Conservation (phyloP, 1,140 invertebrate genomes). For the Meloidogyne exigua region DNA sequence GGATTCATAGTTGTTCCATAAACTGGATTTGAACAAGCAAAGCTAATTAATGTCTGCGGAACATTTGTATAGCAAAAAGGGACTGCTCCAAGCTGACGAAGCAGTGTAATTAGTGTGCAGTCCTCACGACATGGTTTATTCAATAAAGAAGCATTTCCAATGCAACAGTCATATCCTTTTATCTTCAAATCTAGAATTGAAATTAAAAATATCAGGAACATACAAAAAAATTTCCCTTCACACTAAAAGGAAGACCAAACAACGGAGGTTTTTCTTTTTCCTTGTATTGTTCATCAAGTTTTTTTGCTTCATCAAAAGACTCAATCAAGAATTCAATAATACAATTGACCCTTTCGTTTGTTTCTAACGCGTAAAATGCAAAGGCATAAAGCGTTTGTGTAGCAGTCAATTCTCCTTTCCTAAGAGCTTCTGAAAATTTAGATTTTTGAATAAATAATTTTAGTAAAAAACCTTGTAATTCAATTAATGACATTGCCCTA, state of each 20-base stretch:
- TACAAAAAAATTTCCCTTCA: slow-evolving; percentile 61
- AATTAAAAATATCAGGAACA: slow-evolving; percentile 8
- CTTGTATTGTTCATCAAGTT: slow-evolving; percentile 36
- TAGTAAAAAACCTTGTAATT: slow-evolving; percentile 36
- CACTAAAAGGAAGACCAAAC: slow-evolving; percentile 59
- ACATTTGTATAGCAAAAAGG: slow-evolving; percentile 67
- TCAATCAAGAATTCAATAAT: slow-evolving; percentile 42
- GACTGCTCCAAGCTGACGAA: slow-evolving; percentile 63
- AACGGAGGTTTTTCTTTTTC: slow-evolving; percentile 50
- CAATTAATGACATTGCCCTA: slow-evolving; percentile 32
- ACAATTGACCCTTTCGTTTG: slow-evolving; percentile 43
- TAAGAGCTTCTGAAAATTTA: slow-evolving; percentile 41
- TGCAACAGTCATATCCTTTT: slow-evolving; percentile 65
- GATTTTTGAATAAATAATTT: not conserved
- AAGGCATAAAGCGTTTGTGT: slow-evolving; percentile 38
- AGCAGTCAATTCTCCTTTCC: slow-evolving; percentile 32
- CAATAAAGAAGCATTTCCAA: slow-evolving; percentile 65
- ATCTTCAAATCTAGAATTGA: slow-evolving; percentile 45
- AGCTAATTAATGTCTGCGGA: slow-evolving; percentile 65
- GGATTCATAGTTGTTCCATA: slow-evolving; percentile 62
- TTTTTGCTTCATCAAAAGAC: slow-evolving; percentile 40
- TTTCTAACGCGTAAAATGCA: slow-evolving; percentile 41
- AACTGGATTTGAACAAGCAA: slow-evolving; percentile 60
- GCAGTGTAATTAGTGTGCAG: slow-evolving; percentile 60
- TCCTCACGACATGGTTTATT: slow-evolving; percentile 58